A percentile compares a stretch with the other conserved stretches of the same genome.
Conservation (phyloP, 2,113 vertebrate species). For the Sander lucioperca region DNA sequence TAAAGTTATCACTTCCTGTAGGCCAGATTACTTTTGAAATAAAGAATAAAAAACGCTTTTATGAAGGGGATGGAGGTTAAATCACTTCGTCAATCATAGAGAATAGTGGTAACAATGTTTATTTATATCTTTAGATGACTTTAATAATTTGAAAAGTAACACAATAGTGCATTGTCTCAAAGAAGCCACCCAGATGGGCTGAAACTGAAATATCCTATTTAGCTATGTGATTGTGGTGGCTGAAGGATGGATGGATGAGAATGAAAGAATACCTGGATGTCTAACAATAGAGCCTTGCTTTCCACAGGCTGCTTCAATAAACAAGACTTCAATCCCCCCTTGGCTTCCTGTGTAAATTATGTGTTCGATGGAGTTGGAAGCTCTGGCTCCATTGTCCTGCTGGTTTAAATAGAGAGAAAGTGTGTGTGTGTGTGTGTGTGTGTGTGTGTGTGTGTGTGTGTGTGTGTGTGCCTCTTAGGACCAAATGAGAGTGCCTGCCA, state of each 20-base stretch:
- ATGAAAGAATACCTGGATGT: constrained; percentile 53
- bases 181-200: constrained; percentile 30
- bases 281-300: constrained; percentile 54
- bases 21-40: not conserved
- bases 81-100: not conserved
- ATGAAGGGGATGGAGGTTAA: not conserved
- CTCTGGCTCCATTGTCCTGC: constrained; percentile 58
- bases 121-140: not conserved
- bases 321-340: constrained; percentile 53
- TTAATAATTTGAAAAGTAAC: not conserved
- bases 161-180: constrained; percentile 13
- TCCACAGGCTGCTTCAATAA: constrained; percentile 47
- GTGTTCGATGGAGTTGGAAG: constrained; percentile 64
- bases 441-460: not conserved
- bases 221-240: not conserved
- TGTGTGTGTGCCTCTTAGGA: constrained; percentile 43
- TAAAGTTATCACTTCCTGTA: not conserved
- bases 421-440: not conserved
- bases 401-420: constrained; percentile 38
- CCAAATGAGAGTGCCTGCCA: constrained; percentile 58
- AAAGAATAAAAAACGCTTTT: not conserved
- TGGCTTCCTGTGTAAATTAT: constrained; percentile 54
- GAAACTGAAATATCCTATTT: constrained; percentile 24
- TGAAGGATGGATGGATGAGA: constrained; percentile 33
- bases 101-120: not conserved